phyloP scores from a whole-genome alignment of 2,888 invertebrate genomes.

The Macropis europaea region DNA sequence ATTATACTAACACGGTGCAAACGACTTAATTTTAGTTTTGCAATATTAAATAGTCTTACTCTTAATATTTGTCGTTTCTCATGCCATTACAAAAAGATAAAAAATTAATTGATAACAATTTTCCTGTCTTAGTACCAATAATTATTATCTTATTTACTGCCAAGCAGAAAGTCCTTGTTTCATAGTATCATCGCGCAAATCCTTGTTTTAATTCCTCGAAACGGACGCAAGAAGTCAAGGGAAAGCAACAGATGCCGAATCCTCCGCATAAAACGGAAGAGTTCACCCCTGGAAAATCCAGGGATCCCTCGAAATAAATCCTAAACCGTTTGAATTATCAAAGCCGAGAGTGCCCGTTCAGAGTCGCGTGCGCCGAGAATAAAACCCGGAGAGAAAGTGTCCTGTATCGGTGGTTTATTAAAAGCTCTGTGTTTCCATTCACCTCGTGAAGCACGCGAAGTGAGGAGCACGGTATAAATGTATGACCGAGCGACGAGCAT shows the following conservation, averaged over 20 bases:
- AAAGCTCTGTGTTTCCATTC: conserved; percentile 14
- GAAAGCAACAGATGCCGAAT: conserved; percentile 17
- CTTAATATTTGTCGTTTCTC: too few species aligned
- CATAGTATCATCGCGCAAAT: neutral
- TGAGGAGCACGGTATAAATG: conserved; percentile 23
- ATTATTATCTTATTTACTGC: too few species aligned
- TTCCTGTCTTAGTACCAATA: neutral
- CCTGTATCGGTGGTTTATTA: conserved; percentile 13
- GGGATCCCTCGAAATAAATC: too few species aligned
- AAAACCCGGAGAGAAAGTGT: too few species aligned
- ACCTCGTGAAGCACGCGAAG: conserved; percentile 14
- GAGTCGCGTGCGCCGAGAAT: neutral
- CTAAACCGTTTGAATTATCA: neutral
- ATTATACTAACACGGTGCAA: too few species aligned
- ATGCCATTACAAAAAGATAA: too few species aligned
- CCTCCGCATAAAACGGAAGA: too few species aligned
- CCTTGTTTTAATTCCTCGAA: conserved; percentile 24
- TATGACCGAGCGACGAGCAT: conserved; percentile 21
- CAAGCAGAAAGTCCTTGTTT: neutral
- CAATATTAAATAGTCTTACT: too few species aligned
- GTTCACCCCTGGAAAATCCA: neutral
- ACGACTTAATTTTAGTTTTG: too few species aligned
- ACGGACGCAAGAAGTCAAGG: conserved; percentile 1
- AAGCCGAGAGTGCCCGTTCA: neutral
- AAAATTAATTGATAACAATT: too few species aligned